Evolutionary conservation across 2,888 invertebrate genomes (phyloP), one percentile per base, ranked within the genome.

Genomic region (Oxystoma pomonae): DNA sequence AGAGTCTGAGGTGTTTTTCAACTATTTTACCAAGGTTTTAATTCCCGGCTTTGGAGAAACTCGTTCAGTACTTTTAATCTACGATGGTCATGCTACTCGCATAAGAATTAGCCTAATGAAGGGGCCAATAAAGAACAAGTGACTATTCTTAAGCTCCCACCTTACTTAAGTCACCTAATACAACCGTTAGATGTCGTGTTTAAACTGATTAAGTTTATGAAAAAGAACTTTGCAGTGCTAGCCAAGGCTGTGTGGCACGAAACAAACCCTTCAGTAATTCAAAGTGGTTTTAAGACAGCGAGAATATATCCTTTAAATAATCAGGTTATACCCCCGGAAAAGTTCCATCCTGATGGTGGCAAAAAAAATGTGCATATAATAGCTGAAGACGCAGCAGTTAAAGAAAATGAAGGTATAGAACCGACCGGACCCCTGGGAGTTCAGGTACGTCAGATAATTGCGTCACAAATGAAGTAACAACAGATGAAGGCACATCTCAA

Each of bases 1-100:
- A 72, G 74, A 73, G 18, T 71, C 69, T 20, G 67, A 69, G 16
- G 74, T 75, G 7, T 78, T 77, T 60, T 59, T 65, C n/a, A 74
- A 74, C 63, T 77, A 75, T 60, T 64, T 77, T 51, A 55, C 66
- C 69, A 74, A 73, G 62, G 59, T 69, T 49, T 57, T 77, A 1
- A 70, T 76, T 20, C 74, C 72, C 56, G 60, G 3, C 57, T 22
- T 69, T 51, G 74, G 75, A 7, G 61, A 70, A 55, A 71, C 74
- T 56, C 51, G 74, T 20, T 75, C 75, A 16, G 71, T 73, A 1
- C 64, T 74, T 21, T 59, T 76, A n/a, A 68, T 77, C 35, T 75
- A 74, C 59, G 76, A 75, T 63, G 76, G 77, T 1, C 75, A 77
- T 66, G 58, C 62, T 16, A 75, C 73, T 20, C 74, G 72, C 61